These are phyloP conservation scores for Plagodis dolabraria DNA, from an alignment of 2,888 invertebrate genomes.

Conservation along the genomic window DNA sequence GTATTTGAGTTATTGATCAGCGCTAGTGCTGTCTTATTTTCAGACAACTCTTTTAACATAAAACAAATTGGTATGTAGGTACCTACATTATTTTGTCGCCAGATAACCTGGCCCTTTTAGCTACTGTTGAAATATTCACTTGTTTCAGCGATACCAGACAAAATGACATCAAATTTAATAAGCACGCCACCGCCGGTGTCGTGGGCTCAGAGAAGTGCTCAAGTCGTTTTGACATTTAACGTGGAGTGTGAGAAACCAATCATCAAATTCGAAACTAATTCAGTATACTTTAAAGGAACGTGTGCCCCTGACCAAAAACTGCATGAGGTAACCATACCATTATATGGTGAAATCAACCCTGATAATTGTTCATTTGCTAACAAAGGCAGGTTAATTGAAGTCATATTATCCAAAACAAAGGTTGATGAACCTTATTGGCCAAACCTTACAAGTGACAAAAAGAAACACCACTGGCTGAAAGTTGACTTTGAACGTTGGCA, in stretches of 20 bases:
- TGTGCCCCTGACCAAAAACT: constrained; percentile 93
- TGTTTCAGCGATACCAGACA: constrained; percentile 40
- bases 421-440: constrained; percentile 93
- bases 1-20: no score
- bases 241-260: constrained; percentile 93
- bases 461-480: constrained; percentile 97
- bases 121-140: constrained; percentile 20
- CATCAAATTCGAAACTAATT: constrained; percentile 88
- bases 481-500: constrained; percentile 99
- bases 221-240: constrained; percentile 93
- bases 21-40: no score
- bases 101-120: no score
- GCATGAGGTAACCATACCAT: constrained; percentile 94
- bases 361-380: constrained; percentile 89
- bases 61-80: no score
- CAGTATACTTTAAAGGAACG: constrained; percentile 91
- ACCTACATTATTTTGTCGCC: no score
- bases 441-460: constrained; percentile 91
- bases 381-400: constrained; percentile 89
- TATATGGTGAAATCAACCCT: constrained; percentile 93
- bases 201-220: constrained; percentile 95
- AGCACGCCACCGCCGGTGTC: constrained; percentile 89
- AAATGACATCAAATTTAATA: constrained; percentile 53
- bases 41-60: no score
- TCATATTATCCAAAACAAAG: constrained; percentile 87